Conservation (phyloP, 2,797 vertebrate genomes). For the Eptatretus atami region DNA sequence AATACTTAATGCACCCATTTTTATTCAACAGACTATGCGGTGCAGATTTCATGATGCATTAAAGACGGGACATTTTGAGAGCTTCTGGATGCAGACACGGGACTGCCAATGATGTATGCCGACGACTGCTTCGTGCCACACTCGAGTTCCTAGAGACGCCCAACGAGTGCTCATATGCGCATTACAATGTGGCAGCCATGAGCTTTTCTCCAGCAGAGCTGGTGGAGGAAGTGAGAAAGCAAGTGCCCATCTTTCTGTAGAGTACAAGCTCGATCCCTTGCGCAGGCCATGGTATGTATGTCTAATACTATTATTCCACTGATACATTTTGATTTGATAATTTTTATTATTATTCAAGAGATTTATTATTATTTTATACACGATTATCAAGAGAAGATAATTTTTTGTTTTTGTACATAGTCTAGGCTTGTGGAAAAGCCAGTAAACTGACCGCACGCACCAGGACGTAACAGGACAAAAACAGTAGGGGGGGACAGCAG, state of each 20-base stretch:
- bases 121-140: slow-evolving; percentile 69
- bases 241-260: slow-evolving; percentile 49
- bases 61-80: slow-evolving; percentile 45
- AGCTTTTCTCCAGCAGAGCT: slow-evolving; percentile 70
- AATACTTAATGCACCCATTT: background rate
- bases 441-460: too few species aligned
- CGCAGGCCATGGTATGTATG: slow-evolving; percentile 58
- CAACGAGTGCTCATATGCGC: slow-evolving; percentile 37
- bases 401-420: too few species aligned
- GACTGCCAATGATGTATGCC: slow-evolving; percentile 86
- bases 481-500: too few species aligned
- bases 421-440: too few species aligned
- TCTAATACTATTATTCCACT: background rate
- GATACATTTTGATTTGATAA: too few species aligned
- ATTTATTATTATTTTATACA: too few species aligned
- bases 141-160: slow-evolving; percentile 64
- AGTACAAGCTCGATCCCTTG: slow-evolving; percentile 35
- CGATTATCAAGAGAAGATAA: too few species aligned
- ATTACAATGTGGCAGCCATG: slow-evolving; percentile 85
- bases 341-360: too few species aligned
- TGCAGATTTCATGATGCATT: slow-evolving; percentile 65
- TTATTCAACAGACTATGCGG: slow-evolving; percentile 37
- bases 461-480: too few species aligned
- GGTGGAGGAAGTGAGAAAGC: slow-evolving; percentile 40
- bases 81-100: slow-evolving; percentile 34